Evolutionary conservation across 2,113 vertebrate species (phyloP), one percentile per base, ranked within the genome.

Genomic region (Cercocebus atys): DNA sequence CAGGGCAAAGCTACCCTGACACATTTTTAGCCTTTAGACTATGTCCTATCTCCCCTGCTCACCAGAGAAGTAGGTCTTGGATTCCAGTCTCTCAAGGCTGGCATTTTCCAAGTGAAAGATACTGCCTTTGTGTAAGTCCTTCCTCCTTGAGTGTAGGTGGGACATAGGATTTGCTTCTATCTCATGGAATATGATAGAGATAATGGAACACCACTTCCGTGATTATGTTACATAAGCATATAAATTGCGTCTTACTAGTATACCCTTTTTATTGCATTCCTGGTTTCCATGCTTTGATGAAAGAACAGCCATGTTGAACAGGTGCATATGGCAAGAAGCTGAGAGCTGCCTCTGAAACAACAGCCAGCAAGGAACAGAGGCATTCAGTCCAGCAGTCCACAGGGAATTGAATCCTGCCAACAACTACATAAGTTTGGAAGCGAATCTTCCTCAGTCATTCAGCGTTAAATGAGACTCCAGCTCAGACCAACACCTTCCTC

Each of bases 11-110:
- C 40, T 7, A 13, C 52, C 23, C 8, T 20, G 43, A 30, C 4
- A 8, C 2, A 5, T 4, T 20, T 38, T 61, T 23, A 6, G 13
- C 68, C 8, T n/a, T 16, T 13, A 38, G 8, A 12, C 9, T 30
- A 0, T 75, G 1, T 66, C 5, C 16, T 35, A 27, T 2, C 2
- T 17, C 8, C 2, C n/a, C 13, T 55, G 4, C n/a, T 27, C 47
- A 20, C 6, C 18, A 30, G 8, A n/a, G 32, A 35, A 40, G 0
- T 16, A 8, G 1, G 1, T 30, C 78, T 76, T 88, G 57, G 22
- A 32, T 83, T 88, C 30, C 23, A 11, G 4, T 23, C 3, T 4
- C 32, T 23, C 32, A 25, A 35, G 25, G 3, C 23, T 5, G 13
- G 35, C 12, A 7, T 32, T 32, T 35, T 50, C 52, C 25, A 9